Evolutionary conservation across 2,113 vertebrate species (phyloP).

Genomic region (Zingel zingel): DNA sequence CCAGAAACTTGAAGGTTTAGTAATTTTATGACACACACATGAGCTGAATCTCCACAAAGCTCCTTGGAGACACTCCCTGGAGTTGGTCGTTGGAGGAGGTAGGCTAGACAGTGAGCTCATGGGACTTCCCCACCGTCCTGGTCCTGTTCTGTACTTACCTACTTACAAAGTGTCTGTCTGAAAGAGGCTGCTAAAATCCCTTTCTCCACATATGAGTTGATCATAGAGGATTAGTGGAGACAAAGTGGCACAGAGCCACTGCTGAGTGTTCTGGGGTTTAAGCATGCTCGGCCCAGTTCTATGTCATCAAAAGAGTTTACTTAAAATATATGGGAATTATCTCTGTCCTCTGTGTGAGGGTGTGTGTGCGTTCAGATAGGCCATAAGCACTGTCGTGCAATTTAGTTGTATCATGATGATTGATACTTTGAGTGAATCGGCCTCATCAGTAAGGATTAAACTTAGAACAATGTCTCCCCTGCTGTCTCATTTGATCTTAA

Average conservation of each 20-base stretch:
- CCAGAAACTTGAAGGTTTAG: conserved; percentile 7
- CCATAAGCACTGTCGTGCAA: conserved; percentile 33
- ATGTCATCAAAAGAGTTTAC: conserved; percentile 65
- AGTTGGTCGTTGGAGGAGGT: conserved; percentile 50
- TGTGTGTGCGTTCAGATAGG: conserved; percentile 32
- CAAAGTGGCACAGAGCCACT: conserved; percentile 67
- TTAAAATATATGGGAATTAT: conserved; percentile 68
- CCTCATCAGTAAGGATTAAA: conserved; percentile 54
- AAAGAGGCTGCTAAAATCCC: conserved; percentile 38
- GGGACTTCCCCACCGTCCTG: conserved; percentile 72
- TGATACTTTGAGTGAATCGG: conserved; percentile 53
- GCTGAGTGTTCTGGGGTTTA: conserved; percentile 57
- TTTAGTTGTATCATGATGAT: conserved; percentile 50
- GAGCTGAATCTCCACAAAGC: conserved; percentile 33
- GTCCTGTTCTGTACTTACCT: conserved; percentile 69
- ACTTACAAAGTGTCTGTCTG: conserved; percentile 54
- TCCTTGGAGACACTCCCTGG: conserved; percentile 49
- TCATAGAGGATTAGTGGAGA: conserved; percentile 70
- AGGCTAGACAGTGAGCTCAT: conserved; percentile 82
- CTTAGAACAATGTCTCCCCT: conserved; percentile 38
- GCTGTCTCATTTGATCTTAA: conserved; percentile 48
- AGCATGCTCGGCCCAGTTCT: conserved; percentile 65
- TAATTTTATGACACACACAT: conserved; percentile 28
- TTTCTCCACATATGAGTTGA: conserved; percentile 57
- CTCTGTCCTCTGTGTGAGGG: conserved; percentile 32